Percentiles rank a stretch among this genome's conserved stretches.
Conservation (phyloP, 2,113 vertebrate species). For the Irena cyanogastra region DNA sequence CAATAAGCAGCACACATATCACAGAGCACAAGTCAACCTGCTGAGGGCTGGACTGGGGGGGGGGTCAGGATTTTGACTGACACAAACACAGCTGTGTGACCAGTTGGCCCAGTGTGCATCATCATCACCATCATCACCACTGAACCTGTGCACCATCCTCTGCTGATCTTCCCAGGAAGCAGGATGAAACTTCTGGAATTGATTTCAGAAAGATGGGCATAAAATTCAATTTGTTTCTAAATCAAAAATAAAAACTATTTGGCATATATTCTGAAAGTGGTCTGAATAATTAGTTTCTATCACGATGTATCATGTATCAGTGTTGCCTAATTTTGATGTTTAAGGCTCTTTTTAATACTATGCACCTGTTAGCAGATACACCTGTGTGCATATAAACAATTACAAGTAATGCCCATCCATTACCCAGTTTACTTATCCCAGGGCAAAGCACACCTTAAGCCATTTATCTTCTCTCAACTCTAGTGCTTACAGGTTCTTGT, state of each 20-base stretch:
- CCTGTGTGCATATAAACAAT: neutral
- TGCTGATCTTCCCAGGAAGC: neutral
- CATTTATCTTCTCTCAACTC: neutral
- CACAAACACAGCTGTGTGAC: fast-evolving
- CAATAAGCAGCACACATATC: fast-evolving
- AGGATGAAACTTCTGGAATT: neutral
- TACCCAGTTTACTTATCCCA: neutral
- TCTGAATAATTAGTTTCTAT: neutral
- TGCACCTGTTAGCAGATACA: fast-evolving
- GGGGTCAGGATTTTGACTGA: neutral
- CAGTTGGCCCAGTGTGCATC: fast-evolving
- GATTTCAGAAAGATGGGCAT: neutral
- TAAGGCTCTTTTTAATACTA: neutral
- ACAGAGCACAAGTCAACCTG: neutral
- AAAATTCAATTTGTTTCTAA: neutral
- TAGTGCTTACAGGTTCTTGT: neutral
- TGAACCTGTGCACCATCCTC: neutral
- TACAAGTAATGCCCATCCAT: neutral
- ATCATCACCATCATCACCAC: fast-evolving
- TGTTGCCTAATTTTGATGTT: fast-evolving
- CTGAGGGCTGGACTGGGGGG: neutral
- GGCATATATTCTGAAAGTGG: neutral
- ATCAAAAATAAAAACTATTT: neutral
- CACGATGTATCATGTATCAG: fast-evolving
- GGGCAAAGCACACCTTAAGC: neutral